phyloP scores from a whole-genome alignment of 1,140 invertebrate genomes.

The Drosophila cardini region DNA sequence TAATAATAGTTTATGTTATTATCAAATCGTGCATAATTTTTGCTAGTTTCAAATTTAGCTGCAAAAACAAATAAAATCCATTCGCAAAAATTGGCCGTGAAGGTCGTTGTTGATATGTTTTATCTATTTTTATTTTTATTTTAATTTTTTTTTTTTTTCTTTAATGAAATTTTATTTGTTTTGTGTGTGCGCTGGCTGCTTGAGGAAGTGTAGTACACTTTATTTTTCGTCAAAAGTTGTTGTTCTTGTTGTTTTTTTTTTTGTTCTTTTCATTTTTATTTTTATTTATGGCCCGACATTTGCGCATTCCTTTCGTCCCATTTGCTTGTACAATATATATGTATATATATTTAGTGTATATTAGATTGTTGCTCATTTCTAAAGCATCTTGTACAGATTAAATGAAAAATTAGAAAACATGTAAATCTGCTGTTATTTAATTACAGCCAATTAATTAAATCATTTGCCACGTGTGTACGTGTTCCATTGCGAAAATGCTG shows the following conservation, averaged over 20 bases:
- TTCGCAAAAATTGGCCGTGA: conserved; percentile 58
- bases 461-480: conserved; percentile 22
- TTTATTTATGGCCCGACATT: conserved; percentile 80
- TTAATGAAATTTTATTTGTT: conserved; percentile 27
- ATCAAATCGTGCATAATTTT: conserved; percentile 15
- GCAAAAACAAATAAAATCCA: conserved; percentile 31
- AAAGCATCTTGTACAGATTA: conserved; percentile 57
- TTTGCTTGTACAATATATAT: conserved; percentile 14
- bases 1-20: conserved; percentile 3
- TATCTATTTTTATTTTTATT: conserved; percentile 39
- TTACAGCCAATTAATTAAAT: conserved; percentile 66
- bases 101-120: conserved; percentile 55
- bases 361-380: conserved; percentile 30
- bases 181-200: conserved; percentile 18
- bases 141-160: conserved; percentile 12
- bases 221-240: conserved; percentile 36
- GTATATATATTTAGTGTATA: conserved; percentile 3
- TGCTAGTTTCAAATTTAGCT: too few relatives aligned
- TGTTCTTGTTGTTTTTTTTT: too few relatives aligned
- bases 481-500: conserved; percentile 3
- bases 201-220: conserved; percentile 46
- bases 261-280: conserved; percentile 6
- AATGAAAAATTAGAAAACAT: conserved; percentile 75
- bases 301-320: conserved; percentile 66
- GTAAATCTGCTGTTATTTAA: conserved; percentile 74